These are phyloP conservation scores for Aethes cnicana DNA, from an alignment of 2,888 invertebrate species.

Conservation along the genomic window DNA sequence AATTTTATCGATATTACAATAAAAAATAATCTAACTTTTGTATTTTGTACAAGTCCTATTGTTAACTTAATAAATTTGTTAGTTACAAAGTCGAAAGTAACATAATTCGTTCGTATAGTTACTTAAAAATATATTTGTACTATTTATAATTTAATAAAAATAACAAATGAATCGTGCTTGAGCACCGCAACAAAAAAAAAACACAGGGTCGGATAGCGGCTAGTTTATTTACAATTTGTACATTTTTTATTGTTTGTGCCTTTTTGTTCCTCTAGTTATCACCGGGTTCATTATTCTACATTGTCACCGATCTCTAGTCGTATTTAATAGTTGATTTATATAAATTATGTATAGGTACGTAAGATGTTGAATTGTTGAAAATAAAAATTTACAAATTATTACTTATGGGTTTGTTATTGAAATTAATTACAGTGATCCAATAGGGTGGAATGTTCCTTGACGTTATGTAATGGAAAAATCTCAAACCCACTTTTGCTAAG, in stretches of 20 bases:
- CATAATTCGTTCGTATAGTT: slow-evolving; percentile 40
- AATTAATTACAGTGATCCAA: too few species aligned
- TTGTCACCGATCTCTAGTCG: too few species aligned
- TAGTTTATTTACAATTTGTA: slow-evolving; percentile 64
- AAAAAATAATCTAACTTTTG: slow-evolving; percentile 69
- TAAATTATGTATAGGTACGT: too few species aligned
- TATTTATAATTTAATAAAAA: slow-evolving; percentile 68
- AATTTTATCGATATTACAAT: slow-evolving; percentile 58
- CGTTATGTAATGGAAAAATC: too few species aligned
- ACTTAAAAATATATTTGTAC: slow-evolving; percentile 77
- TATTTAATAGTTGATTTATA: too few species aligned
- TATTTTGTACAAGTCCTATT: slow-evolving; percentile 72
- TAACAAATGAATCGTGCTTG: slow-evolving; percentile 43
- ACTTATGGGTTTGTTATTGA: too few species aligned
- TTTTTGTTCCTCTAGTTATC: slow-evolving; percentile 30
- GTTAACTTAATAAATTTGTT: slow-evolving; percentile 31
- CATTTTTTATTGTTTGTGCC: slow-evolving; percentile 42
- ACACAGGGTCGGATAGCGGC: slow-evolving; percentile 41
- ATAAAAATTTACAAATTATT: too few species aligned
- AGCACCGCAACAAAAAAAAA: slow-evolving; percentile 47
- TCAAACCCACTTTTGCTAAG: too few species aligned
- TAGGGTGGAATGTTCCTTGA: too few species aligned
- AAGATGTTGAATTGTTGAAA: too few species aligned
- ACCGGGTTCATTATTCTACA: slow-evolving; percentile 6
- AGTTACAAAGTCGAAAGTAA: slow-evolving; percentile 21